Percentiles rank a stretch among this genome's conserved stretches.
These are phyloP conservation scores for Florisuga fusca DNA, from an alignment of 2,797 vertebrate genomes.

Conservation along the genomic window DNA sequence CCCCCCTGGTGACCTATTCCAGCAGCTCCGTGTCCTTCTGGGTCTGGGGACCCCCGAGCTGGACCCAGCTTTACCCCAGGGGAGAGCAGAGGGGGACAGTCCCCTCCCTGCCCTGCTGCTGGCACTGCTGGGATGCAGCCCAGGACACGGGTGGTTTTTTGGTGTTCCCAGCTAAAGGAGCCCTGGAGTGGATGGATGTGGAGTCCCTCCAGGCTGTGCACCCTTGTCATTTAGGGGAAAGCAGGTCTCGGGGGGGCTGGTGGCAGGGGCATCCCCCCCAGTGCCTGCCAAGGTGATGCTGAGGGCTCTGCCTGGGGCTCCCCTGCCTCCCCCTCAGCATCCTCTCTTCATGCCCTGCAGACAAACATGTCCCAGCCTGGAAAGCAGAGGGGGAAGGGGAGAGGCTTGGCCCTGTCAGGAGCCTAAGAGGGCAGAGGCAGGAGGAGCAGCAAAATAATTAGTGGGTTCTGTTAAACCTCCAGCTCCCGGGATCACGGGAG, in stretches of 20 bases:
- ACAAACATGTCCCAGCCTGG: background rate
- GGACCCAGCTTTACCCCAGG: too few relatives aligned
- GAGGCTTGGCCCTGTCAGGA: background rate
- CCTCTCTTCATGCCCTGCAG: background rate
- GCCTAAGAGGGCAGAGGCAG: background rate
- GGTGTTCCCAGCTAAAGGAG: background rate
- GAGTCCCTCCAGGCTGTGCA: fast-evolving
- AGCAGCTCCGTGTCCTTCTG: too few relatives aligned
- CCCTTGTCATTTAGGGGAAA: background rate
- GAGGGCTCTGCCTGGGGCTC: background rate
- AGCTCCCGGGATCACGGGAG: background rate
- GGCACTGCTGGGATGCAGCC: too few relatives aligned
- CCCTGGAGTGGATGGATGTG: fast-evolving
- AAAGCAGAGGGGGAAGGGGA: background rate
- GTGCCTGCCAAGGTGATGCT: background rate
- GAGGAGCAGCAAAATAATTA: background rate
- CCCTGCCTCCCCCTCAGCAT: background rate
- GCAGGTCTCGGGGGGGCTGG: fast-evolving
- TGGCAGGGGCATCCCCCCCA: background rate
- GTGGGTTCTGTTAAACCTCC: background rate
- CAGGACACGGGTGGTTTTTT: too few relatives aligned
- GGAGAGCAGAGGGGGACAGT: too few relatives aligned
- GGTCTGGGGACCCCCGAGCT: too few relatives aligned
- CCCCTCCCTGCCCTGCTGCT: background rate
- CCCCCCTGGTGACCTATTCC: fast-evolving